phyloP scores from a whole-genome alignment of 1,140 invertebrate genomes.

The Ceratina australensis region DNA sequence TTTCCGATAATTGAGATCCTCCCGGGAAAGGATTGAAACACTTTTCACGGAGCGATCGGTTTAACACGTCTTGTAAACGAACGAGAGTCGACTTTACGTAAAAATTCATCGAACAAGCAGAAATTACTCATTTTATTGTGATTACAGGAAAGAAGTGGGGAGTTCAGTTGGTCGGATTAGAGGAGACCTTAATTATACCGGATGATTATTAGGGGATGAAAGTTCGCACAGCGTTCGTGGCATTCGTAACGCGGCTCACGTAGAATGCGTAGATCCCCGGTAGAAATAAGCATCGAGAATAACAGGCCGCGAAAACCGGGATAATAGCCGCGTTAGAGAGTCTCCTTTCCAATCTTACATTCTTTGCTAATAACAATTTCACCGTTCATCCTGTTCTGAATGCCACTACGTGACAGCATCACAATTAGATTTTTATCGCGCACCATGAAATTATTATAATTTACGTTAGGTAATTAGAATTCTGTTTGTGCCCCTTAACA shows the following conservation, averaged over 20 bases:
- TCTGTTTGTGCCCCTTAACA: background rate
- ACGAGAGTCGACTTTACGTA: too few species aligned
- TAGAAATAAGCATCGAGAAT: constrained; percentile 44
- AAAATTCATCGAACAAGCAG: too few species aligned
- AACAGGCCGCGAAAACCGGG: constrained; percentile 45
- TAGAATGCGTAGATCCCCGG: constrained; percentile 49
- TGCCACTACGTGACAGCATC: too few species aligned
- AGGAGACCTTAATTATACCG: constrained; percentile 1
- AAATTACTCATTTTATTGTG: too few species aligned
- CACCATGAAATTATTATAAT: too few species aligned
- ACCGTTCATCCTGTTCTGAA: too few species aligned
- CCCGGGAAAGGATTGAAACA: background rate
- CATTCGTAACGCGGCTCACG: constrained; percentile 41
- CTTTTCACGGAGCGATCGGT: background rate
- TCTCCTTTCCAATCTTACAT: constrained; percentile 31
- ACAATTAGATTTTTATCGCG: too few species aligned
- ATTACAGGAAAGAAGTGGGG: too few species aligned
- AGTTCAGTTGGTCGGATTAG: background rate
- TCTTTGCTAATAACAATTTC: constrained; percentile 44
- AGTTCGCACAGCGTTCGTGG: background rate
- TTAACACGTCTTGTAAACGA: too few species aligned
- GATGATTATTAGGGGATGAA: constrained; percentile 25
- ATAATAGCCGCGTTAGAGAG: constrained; percentile 32
- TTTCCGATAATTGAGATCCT: constrained; percentile 29
- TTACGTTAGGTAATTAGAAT: constrained; percentile 10